phyloP scores from a whole-genome alignment of 1,140 invertebrate genomes.

The Cataglyphis hispanica region DNA sequence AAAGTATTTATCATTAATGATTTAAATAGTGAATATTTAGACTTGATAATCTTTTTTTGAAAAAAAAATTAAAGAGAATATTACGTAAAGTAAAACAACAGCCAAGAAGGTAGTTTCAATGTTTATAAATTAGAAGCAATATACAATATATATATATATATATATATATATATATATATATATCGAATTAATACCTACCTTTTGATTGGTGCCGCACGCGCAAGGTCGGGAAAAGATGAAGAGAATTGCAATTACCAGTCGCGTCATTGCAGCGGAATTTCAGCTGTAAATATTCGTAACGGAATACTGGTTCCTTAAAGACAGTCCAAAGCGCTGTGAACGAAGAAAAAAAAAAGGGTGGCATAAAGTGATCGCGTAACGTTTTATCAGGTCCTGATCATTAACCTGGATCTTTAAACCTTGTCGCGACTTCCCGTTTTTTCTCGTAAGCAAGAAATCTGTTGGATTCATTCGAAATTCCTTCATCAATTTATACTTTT shows the following conservation, averaged over 20 bases:
- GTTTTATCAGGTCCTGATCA: slow-evolving; percentile 67
- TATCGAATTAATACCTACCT: slow-evolving; percentile 17
- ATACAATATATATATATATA: background rate
- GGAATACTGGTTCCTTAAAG: slow-evolving; percentile 68
- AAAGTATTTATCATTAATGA: no score
- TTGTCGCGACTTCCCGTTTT: slow-evolving; percentile 26
- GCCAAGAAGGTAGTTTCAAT: no score
- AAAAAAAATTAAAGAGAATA: no score
- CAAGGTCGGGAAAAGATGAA: background rate
- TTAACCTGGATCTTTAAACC: slow-evolving; percentile 43
- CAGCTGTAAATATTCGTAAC: slow-evolving; percentile 67
- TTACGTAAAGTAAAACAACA: no score
- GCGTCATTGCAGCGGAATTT: slow-evolving; percentile 61
- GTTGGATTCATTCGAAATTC: slow-evolving; percentile 17
- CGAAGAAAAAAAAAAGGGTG: slow-evolving; percentile 12
- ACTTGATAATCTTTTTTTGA: no score
- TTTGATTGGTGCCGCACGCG: background rate
- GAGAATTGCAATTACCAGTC: slow-evolving; percentile 11
- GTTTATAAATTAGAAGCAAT: no score
- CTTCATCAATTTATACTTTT: slow-evolving; percentile 4
- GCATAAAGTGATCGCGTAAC: background rate
- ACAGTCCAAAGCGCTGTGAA: background rate
- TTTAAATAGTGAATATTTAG: no score
- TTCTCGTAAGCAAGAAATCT: slow-evolving; percentile 26
- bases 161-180: no score